Base-by-base conservation (phyloP, 2,797 vertebrate species). In the Acanthurus lineatus region DNA sequence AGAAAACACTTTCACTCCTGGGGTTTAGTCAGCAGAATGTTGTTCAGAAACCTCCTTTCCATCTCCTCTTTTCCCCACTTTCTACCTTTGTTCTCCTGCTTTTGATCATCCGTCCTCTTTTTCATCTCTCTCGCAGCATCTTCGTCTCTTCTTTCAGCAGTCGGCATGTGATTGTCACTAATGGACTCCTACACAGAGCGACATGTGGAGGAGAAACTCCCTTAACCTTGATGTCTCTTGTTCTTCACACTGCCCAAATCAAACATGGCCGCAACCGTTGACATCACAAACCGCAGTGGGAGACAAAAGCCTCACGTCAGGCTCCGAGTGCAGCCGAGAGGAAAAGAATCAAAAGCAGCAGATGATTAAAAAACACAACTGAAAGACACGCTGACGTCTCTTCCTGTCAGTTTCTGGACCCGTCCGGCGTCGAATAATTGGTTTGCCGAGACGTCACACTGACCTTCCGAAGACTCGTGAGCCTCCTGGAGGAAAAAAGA, bases 211-310 rank as follows among this genome's bases (percentile, higher is more conserved):
- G 20, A 52, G 35, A 67, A 81, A 82, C 40, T 53, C 44, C 49
- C 32, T 71, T 60, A 69, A 71, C 73, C 67, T 49, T 10, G 68
- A 65, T 8, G n/a, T 38, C 11, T 52, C 48, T 25, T 3, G 5
- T 40, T 52, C 54, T 51, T 71, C 62, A 58, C 56, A 12, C 79
- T 19, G 16, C 68, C 54, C 67, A 70, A 73, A 71, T 73, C 82
- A 84, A 77, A 85, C 52, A 56, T 32, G 72, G 69, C 63, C 60
- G 67, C 53, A 7, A 22, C 14, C 54, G 42, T 64, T 61, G 47
- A 61, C 48, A 62, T 68, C 9, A 40, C 1, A 48, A 38, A 70
- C 22, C 40, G 22, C 11, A 3, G 1, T 48, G 40, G 20, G 49
- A 45, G 77, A 69, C 66, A 69, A 68, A 61, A 65, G 53, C 28